These are phyloP conservation scores for Erpobdella octoculata DNA, from an alignment of 2,888 invertebrate genomes.

Conservation along the genomic window DNA sequence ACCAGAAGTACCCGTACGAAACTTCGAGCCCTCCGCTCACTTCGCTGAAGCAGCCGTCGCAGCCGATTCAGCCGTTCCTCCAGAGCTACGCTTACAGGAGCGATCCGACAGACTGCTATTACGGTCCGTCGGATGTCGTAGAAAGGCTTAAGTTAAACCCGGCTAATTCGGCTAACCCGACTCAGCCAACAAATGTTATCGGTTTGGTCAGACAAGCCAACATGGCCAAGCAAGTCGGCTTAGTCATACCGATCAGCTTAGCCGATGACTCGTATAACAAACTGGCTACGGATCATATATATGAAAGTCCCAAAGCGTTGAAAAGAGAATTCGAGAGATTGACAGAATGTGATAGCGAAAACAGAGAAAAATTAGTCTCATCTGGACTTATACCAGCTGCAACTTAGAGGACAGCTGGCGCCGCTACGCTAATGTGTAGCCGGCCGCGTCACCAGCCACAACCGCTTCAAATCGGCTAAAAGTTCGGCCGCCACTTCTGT, in stretches of 20 bases:
- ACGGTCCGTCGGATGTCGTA: too few relatives aligned
- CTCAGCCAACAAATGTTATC: not conserved
- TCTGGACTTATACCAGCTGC: not conserved
- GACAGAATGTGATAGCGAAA: not conserved
- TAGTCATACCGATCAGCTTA: not conserved
- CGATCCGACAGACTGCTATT: not conserved
- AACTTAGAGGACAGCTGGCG: not conserved
- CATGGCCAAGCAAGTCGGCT: not conserved
- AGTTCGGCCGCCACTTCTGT: too few relatives aligned
- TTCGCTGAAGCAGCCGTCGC: not conserved
- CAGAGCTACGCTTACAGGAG: not conserved
- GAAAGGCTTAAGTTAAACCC: too few relatives aligned
- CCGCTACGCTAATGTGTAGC: not conserved
- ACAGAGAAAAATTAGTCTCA: not conserved
- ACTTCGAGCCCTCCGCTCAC: not conserved
- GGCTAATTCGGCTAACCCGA: not conserved
- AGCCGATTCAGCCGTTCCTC: not conserved
- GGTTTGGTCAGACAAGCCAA: too few relatives aligned
- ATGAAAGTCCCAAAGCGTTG: constrained; percentile 25
- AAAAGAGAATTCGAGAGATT: constrained; percentile 11
- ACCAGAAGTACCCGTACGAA: not conserved
- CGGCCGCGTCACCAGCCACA: not conserved
- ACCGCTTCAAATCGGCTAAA: too few relatives aligned
- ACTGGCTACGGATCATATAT: constrained; percentile 21
- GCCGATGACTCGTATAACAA: not conserved